Evolutionary conservation across 2,888 invertebrate species (phyloP).

Genomic region (Hydrotaea cyrtoneurina): DNA sequence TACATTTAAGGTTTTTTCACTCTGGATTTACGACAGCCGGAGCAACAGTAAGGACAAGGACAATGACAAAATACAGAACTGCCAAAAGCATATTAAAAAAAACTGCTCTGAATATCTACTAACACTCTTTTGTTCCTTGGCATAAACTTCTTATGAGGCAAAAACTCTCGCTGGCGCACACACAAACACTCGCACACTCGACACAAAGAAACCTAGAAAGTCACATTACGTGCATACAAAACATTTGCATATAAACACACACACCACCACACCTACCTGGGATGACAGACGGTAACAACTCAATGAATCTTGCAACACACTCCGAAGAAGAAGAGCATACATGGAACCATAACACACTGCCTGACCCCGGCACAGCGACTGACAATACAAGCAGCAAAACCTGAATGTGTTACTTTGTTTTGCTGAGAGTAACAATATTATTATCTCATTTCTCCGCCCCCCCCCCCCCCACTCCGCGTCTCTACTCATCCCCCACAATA

Average conservation of each 20-base stretch:
- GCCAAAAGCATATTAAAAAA: constrained; percentile 24
- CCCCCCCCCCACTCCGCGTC: not conserved
- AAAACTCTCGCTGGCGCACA: not conserved
- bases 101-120: constrained; percentile 17
- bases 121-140: constrained; percentile 27
- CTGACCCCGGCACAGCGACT: not conserved
- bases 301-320: constrained; percentile 16
- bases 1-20: constrained; percentile 19
- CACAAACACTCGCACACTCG: not conserved
- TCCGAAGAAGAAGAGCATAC: not conserved
- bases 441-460: not conserved
- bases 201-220: not conserved
- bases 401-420: constrained; percentile 32
- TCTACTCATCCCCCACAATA: not conserved
- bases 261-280: not conserved
- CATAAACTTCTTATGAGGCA: not conserved
- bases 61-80: not conserved
- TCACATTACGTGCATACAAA: not conserved
- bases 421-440: constrained; percentile 27
- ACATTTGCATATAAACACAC: constrained; percentile 2
- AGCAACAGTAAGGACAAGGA: too few relatives aligned
- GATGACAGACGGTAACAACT: constrained; percentile 19
- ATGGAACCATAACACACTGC: not conserved
- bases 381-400: constrained; percentile 8
- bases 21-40: constrained; percentile 22